Conservation (phyloP, 2,888 invertebrate species). For the Yponomeuta sedellus region DNA sequence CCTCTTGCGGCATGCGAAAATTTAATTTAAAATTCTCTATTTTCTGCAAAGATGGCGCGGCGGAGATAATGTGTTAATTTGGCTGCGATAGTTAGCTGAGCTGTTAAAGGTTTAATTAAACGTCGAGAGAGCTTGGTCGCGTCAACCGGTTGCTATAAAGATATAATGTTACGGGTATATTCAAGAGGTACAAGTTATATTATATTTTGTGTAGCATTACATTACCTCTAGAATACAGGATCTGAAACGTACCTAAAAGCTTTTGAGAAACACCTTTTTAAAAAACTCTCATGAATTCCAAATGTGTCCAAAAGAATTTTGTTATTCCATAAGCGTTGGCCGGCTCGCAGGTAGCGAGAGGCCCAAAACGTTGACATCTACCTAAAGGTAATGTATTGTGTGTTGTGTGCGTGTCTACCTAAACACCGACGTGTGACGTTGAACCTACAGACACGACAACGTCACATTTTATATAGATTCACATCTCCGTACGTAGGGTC, state of each 20-base stretch:
- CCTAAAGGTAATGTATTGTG: background rate
- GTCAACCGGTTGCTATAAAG: background rate
- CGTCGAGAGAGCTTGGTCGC: background rate
- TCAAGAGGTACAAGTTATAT: background rate
- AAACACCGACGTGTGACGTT: background rate
- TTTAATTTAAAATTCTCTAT: conserved; percentile 12
- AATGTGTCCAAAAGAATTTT: conserved; percentile 11
- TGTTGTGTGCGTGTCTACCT: background rate
- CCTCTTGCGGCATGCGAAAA: conserved; percentile 4
- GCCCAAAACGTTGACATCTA: conserved; percentile 13
- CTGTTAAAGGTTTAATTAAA: conserved; percentile 3
- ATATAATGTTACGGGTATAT: background rate
- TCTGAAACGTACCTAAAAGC: too few species aligned
- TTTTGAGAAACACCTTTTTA: background rate
- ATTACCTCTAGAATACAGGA: too few species aligned
- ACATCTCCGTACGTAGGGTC: background rate
- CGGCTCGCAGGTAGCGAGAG: conserved; percentile 17
- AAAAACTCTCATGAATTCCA: conserved; percentile 10
- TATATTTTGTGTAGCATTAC: too few species aligned
- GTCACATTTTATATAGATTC: background rate
- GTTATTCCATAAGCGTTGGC: conserved; percentile 20
- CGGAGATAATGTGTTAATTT: conserved; percentile 13
- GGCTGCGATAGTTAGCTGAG: background rate
- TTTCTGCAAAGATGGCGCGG: background rate
- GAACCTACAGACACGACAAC: background rate